phyloP scores from a whole-genome alignment of 2,797 vertebrate genomes.

The Natrix natrix region DNA sequence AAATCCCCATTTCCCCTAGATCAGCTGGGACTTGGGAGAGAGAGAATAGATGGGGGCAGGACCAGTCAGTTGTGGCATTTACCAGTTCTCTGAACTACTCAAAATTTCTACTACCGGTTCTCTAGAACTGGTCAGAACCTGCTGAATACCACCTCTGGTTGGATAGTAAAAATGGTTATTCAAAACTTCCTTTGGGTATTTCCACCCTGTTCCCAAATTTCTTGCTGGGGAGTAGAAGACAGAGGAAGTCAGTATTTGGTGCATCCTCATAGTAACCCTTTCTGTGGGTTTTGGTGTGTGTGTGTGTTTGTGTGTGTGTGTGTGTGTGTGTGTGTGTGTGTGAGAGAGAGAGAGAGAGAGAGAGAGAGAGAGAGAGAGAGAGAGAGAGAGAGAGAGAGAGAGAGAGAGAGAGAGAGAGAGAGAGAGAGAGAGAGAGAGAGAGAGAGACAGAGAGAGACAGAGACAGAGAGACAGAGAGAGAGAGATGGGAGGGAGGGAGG shows the following conservation, averaged over 20 bases:
- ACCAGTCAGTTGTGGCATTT: too few species aligned
- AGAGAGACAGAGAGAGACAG: accelerated
- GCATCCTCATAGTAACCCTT: not conserved
- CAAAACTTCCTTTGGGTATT: not conserved
- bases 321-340: not conserved
- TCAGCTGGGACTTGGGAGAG: too few species aligned
- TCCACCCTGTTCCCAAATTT: not conserved
- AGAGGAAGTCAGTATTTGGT: not conserved
- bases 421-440: too few species aligned
- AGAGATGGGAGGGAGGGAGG: too few species aligned
- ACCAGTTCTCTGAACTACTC: too few species aligned
- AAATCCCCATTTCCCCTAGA: too few species aligned
- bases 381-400: accelerated
- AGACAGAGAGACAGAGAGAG: too few species aligned
- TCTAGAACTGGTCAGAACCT: too few species aligned
- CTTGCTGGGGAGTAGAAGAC: not conserved
- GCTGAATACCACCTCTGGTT: not conserved
- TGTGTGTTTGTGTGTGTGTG: not conserved
- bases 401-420: too few species aligned
- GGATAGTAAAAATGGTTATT: not conserved
- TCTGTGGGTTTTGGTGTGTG: not conserved
- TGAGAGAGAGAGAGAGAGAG: not conserved
- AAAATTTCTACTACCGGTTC: too few species aligned
- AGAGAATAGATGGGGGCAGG: too few species aligned
- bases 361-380: too few species aligned